Evolutionary conservation across 2,797 vertebrate genomes (phyloP), one percentile per base, ranked within the genome.

Genomic region (Hydrolagus colliei): DNA sequence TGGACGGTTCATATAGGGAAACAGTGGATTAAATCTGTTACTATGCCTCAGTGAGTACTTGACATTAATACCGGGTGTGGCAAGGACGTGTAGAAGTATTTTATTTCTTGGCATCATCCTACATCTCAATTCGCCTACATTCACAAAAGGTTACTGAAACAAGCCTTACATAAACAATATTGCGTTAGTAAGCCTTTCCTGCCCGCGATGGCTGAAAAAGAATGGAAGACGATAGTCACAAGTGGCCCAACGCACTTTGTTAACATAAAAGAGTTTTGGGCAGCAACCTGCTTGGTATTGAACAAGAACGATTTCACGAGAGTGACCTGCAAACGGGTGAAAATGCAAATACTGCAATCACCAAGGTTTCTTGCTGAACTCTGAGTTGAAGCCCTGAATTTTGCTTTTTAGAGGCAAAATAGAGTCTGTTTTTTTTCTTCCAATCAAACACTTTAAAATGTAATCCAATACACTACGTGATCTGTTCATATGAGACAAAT

Each of bases 51-150:
- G 22, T 13, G 77, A 65, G 61, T 84, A 41, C 27, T 68, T 82
- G 27, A 82, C 32, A 68, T 12, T 68, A 16, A 35, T 82, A 67
- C 16, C 7, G 79, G 16, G 79, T 52, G 18, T 32, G 52, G 68
- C 62, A 71, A 20, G 32, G 79, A 84, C 16, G n/a, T n/a, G n/a
- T n/a, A n/a, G 59, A 76, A 82, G 9, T 67, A 27, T 68, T 82
- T 13, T n/a, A 65, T 35, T 65, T 52, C 32, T 9, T 4, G 20
- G 16, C 1, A 84, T 16, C n/a, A 68, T 67, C 27, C 13, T 35
- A 63, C 27, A 62, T 82, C 79, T 71, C 41, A 41, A 84, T 41
- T 18, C 68, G 18, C 2, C 27, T 16, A 71, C 67, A 41, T 82
- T 84, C 65, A 68, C 32, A 71, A 35, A 68, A 80, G 67, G 67